phyloP scores from a whole-genome alignment of 2,888 invertebrate genomes.

The Pyrrhia umbra region DNA sequence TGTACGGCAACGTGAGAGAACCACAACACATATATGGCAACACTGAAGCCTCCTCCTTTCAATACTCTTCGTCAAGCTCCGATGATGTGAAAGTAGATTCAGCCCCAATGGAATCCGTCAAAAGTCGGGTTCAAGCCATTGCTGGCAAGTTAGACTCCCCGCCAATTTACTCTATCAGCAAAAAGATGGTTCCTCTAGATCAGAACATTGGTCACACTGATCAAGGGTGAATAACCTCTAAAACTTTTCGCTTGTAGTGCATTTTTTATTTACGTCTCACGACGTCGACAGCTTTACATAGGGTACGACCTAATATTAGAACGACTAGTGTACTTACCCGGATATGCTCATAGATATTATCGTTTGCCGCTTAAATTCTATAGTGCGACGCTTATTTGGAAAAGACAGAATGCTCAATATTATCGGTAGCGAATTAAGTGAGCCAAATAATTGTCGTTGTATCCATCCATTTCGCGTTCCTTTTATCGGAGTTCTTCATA shows the following conservation, averaged over 20 bases:
- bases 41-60: constrained; percentile 73
- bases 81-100: constrained; percentile 83
- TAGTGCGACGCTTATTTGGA: constrained; percentile 72
- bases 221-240: constrained; percentile 76
- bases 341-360: constrained; percentile 67
- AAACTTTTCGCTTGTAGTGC: constrained; percentile 77
- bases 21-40: constrained; percentile 87
- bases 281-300: constrained; percentile 75
- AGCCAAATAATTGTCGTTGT: constrained; percentile 68
- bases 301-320: constrained; percentile 71
- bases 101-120: constrained; percentile 84
- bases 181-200: constrained; percentile 83
- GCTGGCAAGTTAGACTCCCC: constrained; percentile 82
- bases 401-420: constrained; percentile 77
- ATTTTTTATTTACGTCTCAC: constrained; percentile 63
- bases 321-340: constrained; percentile 71
- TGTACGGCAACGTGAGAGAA: constrained; percentile 84
- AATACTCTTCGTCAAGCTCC: constrained; percentile 74
- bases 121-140: constrained; percentile 84
- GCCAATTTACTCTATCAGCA: constrained; percentile 85
- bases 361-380: constrained; percentile 70
- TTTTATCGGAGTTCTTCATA: constrained; percentile 46
- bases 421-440: constrained; percentile 62
- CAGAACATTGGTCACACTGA: constrained; percentile 77
- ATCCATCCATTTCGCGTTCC: constrained; percentile 63